Evolutionary conservation across 2,113 vertebrate species (phyloP).

Genomic region (Cricetomys ansorgei): DNA sequence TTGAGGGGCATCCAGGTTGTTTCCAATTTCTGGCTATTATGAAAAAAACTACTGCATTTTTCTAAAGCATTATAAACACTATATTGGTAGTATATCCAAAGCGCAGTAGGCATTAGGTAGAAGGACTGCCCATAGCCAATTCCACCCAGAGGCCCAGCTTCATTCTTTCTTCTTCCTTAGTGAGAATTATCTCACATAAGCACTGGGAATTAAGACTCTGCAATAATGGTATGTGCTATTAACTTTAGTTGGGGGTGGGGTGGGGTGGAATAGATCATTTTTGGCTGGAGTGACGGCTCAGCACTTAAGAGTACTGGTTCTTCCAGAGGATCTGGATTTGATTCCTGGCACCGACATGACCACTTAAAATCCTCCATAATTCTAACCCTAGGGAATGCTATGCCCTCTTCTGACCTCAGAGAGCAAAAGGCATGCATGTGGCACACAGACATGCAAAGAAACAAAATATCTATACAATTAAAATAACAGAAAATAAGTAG

Average conservation of each 20-base stretch:
- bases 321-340: not conserved
- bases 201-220: not conserved
- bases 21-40: no score
- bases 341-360: not conserved
- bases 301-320: not conserved
- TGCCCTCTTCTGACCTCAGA: not conserved
- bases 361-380: not conserved
- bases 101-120: not conserved
- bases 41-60: no score
- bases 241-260: not conserved
- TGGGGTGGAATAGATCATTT: not conserved
- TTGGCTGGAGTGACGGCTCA: not conserved
- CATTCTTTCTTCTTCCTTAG: not conserved
- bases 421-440: not conserved
- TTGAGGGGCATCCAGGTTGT: no score
- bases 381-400: not conserved
- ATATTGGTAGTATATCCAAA: not conserved
- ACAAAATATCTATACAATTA: not conserved
- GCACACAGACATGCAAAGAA: not conserved
- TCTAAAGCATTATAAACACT: not conserved
- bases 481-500: not conserved
- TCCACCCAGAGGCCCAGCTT: not conserved
- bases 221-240: not conserved
- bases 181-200: not conserved
- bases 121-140: not conserved